phyloP scores from a whole-genome alignment of 1,140 invertebrate genomes.

The Steinernema feltiae region DNA sequence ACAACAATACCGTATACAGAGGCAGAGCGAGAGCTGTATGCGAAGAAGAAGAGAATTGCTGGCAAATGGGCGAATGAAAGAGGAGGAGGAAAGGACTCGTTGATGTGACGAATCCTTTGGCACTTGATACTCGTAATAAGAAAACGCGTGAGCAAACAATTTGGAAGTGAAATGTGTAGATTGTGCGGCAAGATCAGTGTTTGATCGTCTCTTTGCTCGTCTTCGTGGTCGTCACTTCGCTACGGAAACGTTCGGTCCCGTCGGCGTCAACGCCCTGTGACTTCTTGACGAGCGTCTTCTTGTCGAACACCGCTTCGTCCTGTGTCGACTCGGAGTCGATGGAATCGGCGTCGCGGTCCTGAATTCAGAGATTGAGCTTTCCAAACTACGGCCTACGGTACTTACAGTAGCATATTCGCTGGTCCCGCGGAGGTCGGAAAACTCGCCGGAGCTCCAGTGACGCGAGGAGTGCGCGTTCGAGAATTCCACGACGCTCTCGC shows the following conservation, averaged over 20 bases:
- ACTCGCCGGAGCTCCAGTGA: constrained; percentile 22
- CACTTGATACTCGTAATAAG: constrained; percentile 5
- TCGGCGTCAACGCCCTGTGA: constrained; percentile 35
- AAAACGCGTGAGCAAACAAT: constrained; percentile 1
- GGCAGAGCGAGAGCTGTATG: background rate
- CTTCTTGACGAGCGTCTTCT: constrained; percentile 35
- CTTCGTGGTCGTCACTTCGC: constrained; percentile 38
- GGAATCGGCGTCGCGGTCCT: constrained; percentile 44
- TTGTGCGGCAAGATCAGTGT: background rate
- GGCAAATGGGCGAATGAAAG: background rate
- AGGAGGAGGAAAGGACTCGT: background rate
- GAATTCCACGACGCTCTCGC: constrained; percentile 57
- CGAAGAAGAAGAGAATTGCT: background rate
- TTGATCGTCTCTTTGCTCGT: constrained; percentile 27
- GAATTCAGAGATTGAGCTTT: constrained; percentile 1
- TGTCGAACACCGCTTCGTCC: constrained; percentile 46
- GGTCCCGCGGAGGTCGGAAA: constrained; percentile 26
- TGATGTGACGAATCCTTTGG: background rate
- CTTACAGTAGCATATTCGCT: constrained; percentile 34
- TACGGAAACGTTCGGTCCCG: constrained; percentile 39
- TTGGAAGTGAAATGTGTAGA: background rate
- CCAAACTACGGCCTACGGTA: background rate
- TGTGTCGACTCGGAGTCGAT: constrained; percentile 31
- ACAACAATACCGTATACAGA: background rate
- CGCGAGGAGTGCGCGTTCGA: constrained; percentile 41